These are phyloP conservation scores for Petrocephalus schoutedeni DNA, from an alignment of 2,797 vertebrate species.

Conservation along the genomic window DNA sequence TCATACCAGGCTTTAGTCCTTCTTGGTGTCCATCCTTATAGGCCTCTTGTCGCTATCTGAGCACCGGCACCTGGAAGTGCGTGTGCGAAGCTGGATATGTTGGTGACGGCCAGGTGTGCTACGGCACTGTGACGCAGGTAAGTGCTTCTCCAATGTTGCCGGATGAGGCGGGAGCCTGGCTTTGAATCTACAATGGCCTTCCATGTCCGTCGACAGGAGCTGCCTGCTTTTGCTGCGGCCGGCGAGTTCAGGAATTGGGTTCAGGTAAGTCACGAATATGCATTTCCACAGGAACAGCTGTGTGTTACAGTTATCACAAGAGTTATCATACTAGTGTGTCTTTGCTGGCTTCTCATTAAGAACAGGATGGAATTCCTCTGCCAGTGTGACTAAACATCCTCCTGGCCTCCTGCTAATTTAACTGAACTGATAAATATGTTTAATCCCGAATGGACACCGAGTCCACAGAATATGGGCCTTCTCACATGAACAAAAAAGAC, in stretches of 20 bases:
- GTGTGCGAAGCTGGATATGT: conserved; percentile 70
- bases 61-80: conserved; percentile 68
- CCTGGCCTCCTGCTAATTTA: background rate
- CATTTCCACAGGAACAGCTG: background rate
- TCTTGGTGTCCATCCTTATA: conserved; percentile 38
- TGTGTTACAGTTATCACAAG: background rate
- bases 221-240: conserved; percentile 64
- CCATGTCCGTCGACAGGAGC: conserved; percentile 60
- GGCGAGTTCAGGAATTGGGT: conserved; percentile 73
- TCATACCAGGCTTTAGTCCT: background rate
- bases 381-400: background rate
- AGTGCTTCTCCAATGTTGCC: conserved; percentile 22
- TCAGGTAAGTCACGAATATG: conserved; percentile 64
- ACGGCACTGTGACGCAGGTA: conserved; percentile 72
- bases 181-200: background rate
- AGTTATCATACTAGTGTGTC: background rate
- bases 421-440: background rate
- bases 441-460: background rate
- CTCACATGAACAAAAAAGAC: background rate
- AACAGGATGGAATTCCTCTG: background rate
- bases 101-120: conserved; percentile 77
- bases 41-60: conserved; percentile 70
- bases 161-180: background rate
- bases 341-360: background rate
- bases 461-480: background rate